These are phyloP conservation scores for Papilio polytes DNA, from an alignment of 1,140 invertebrate genomes.

Conservation along the genomic window DNA sequence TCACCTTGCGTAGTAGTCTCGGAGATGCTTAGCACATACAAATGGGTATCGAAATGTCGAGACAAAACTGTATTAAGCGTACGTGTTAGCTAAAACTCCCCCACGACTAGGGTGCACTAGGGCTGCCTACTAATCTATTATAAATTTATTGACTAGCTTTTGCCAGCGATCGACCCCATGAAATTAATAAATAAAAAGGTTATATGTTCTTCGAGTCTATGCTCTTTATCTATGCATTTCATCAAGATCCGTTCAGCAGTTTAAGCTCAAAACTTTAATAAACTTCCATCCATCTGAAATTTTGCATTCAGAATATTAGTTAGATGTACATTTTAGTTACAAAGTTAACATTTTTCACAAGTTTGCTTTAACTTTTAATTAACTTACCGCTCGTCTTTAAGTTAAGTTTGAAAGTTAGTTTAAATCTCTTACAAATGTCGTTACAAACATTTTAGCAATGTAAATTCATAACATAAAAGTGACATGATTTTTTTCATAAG, in stretches of 20 bases:
- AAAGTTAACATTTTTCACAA: background rate
- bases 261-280: too few species aligned
- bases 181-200: too few species aligned
- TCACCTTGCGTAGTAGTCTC: background rate
- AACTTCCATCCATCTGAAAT: too few species aligned
- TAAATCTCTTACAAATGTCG: background rate
- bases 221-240: too few species aligned
- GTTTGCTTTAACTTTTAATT: slow-evolving; percentile 8
- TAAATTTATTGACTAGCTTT: too few species aligned
- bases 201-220: too few species aligned
- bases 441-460: too few species aligned
- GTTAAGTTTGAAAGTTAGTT: background rate
- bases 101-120: slow-evolving; percentile 44
- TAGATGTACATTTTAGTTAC: background rate
- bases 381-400: background rate
- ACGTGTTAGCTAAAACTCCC: slow-evolving; percentile 48
- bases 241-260: too few species aligned
- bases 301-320: too few species aligned
- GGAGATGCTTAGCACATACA: slow-evolving; percentile 47
- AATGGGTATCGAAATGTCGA: slow-evolving; percentile 73
- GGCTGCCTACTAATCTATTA: slow-evolving; percentile 39
- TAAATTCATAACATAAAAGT: too few species aligned
- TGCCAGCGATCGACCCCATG: too few species aligned
- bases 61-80: slow-evolving; percentile 75
- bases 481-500: too few species aligned